These are phyloP conservation scores for Clarias gariepinus DNA, from an alignment of 2,113 vertebrate species.

Conservation along the genomic window DNA sequence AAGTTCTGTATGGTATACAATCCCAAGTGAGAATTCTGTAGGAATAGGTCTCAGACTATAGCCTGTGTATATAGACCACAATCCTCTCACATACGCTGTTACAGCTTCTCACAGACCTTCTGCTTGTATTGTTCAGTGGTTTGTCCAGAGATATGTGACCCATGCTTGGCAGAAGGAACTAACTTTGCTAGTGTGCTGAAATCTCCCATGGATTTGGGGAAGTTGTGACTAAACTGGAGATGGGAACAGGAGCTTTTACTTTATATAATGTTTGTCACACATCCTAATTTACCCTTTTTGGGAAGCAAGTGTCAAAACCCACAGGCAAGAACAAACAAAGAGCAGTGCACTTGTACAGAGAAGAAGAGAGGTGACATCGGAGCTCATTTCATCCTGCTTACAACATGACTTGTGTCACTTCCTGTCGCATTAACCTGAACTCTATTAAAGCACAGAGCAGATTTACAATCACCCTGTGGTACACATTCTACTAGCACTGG, in stretches of 20 bases:
- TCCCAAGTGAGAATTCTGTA: neutral
- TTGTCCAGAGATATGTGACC: slow-evolving; percentile 47
- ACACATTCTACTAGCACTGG: neutral
- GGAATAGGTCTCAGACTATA: slow-evolving; percentile 9
- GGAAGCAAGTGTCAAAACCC: slow-evolving; percentile 68
- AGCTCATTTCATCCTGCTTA: slow-evolving; percentile 28
- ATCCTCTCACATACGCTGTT: neutral
- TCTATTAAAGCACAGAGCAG: neutral
- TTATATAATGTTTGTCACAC: slow-evolving; percentile 72
- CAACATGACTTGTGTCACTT: slow-evolving; percentile 19
- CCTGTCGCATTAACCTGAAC: neutral
- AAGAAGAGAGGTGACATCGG: slow-evolving; percentile 44
- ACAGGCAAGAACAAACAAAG: slow-evolving; percentile 61
- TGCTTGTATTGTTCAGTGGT: slow-evolving; percentile 8
- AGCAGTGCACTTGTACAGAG: slow-evolving; percentile 27
- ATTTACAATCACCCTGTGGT: neutral
- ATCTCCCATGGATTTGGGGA: slow-evolving; percentile 78
- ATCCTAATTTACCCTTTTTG: slow-evolving; percentile 77
- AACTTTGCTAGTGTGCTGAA: slow-evolving; percentile 58
- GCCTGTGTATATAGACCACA: neutral
- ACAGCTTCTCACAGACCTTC: slow-evolving; percentile 22
- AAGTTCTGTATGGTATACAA: neutral
- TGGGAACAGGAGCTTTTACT: slow-evolving; percentile 75
- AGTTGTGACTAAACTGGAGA: slow-evolving; percentile 76
- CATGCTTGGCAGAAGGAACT: slow-evolving; percentile 67